Evolutionary conservation across 2,113 vertebrate genomes (phyloP), one percentile per base, ranked within the genome.

Genomic region (Macrotus californicus): DNA sequence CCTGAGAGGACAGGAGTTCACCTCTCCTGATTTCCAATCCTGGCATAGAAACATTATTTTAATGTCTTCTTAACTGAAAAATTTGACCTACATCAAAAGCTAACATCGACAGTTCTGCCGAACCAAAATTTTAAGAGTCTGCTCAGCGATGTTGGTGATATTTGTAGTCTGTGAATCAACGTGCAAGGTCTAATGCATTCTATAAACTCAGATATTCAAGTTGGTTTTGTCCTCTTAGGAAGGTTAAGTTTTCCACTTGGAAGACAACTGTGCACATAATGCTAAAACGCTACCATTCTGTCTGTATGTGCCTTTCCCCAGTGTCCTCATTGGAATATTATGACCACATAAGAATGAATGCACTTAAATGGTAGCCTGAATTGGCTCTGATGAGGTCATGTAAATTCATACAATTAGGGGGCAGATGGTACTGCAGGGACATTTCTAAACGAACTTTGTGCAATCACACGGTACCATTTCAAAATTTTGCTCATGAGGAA

Each of bases 301-400:
- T 26, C 34, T 29, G 1, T 19, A 0, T 75, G 54, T 84, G 0
- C 79, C 81, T 96, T 81, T 81, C 52, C 39, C 69, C 31, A 36
- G 56, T 43, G n/a, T 61, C 96, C 94, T 89, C 67, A 86, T 96
- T 0, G 2, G 48, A 59, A 29, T 9, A 75, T 95, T 90, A 75
- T 50, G 81, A 89, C 94, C 89, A 41, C 0, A 0, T 0, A 31
- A 95, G 91, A 94, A 69, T 31, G 94, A 61, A 91, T 36, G 66
- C 64, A 70, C 89, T 88, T 96, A 50, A 93, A 91, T n/a, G 73
- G 75, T 95, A 26, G 3, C 85, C 94, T 94, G 66, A 94, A 64
- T 36, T 67, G 92, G 21, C 91, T 41, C 67, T 87, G 95, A 97
- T 95, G 93, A 95, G 83, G 90, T 89, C 91, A 86, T 87, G 93